phyloP scores from a whole-genome alignment of 2,888 invertebrate genomes.

The Deroplatys truncata region DNA sequence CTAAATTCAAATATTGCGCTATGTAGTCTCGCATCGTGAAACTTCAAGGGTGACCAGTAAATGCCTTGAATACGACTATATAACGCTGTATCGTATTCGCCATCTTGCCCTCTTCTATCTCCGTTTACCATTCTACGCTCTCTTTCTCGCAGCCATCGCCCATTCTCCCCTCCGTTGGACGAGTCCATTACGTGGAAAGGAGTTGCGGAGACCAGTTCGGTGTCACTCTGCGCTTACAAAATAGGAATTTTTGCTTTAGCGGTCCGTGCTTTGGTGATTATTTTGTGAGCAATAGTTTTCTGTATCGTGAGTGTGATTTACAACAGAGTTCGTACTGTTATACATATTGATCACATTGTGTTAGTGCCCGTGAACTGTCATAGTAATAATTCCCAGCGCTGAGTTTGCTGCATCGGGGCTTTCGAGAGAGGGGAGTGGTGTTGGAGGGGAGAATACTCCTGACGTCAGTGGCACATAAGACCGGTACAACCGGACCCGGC shows the following conservation, averaged over 20 bases:
- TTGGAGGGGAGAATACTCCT: neutral
- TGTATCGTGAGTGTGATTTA: no score
- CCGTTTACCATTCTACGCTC: neutral
- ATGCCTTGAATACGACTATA: no score
- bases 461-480: neutral
- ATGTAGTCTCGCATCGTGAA: no score
- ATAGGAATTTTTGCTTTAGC: neutral
- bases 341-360: neutral
- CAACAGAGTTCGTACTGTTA: neutral
- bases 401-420: neutral
- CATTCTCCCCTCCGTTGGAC: neutral
- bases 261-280: neutral
- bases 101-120: neutral
- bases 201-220: neutral
- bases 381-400: neutral
- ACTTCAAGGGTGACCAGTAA: no score
- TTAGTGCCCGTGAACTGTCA: neutral
- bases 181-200: neutral
- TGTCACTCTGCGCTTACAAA: neutral
- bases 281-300: neutral
- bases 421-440: neutral
- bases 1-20: no score
- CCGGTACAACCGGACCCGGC: neutral
- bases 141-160: neutral
- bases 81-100: neutral